These are phyloP conservation scores for Cygnus atratus DNA, from an alignment of 2,113 vertebrate genomes.

Conservation along the genomic window DNA sequence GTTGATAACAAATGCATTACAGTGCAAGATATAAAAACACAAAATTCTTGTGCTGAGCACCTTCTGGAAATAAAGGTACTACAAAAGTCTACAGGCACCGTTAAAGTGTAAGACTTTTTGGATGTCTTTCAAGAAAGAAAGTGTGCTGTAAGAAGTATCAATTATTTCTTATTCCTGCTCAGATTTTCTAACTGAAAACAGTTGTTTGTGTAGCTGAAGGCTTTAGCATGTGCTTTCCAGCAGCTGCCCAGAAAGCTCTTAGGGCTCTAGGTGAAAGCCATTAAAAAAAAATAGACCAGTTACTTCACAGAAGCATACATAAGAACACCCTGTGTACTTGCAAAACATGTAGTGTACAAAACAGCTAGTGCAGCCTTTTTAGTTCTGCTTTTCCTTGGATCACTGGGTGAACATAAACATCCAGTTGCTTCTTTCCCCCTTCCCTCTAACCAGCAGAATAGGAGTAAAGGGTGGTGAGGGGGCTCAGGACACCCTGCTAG, in stretches of 20 bases:
- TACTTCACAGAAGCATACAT: background rate
- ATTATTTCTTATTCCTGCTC: background rate
- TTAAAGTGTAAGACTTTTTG: background rate
- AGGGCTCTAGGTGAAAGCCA: background rate
- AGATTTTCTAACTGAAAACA: background rate
- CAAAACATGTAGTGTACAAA: background rate
- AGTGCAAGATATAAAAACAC: background rate
- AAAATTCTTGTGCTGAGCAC: background rate
- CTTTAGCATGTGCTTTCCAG: background rate
- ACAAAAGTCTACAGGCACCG: background rate
- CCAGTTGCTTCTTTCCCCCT: background rate
- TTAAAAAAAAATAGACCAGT: background rate
- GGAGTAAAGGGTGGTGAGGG: no score
- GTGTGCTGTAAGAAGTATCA: background rate
- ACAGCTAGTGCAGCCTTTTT: background rate
- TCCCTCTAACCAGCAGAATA: background rate
- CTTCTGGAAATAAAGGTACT: background rate
- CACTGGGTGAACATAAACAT: background rate
- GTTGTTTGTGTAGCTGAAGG: background rate
- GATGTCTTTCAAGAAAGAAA: background rate
- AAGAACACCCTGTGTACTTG: background rate
- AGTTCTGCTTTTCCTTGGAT: background rate
- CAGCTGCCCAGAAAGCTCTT: background rate
- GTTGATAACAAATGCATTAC: background rate
- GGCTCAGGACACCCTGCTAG: background rate